These are phyloP conservation scores for Melanaphis sacchari DNA, from an alignment of 1,140 invertebrate genomes.

Conservation along the genomic window DNA sequence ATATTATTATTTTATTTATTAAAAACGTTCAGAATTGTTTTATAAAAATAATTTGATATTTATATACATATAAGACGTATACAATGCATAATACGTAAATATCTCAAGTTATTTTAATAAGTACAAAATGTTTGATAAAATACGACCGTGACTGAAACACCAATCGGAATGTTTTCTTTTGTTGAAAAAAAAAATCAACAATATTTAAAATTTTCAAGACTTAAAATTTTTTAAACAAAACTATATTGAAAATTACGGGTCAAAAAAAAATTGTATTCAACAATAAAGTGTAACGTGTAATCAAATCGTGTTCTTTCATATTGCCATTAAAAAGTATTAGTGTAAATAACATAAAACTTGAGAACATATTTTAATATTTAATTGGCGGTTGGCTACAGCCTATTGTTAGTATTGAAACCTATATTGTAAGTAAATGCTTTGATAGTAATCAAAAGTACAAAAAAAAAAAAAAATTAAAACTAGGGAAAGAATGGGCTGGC, in stretches of 20 bases:
- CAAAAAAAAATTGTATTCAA: neutral
- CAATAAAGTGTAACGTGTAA: neutral
- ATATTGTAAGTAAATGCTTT: neutral
- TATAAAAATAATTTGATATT: neutral
- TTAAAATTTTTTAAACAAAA: neutral
- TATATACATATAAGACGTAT: neutral
- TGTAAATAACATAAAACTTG: neutral
- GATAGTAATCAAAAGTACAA: neutral
- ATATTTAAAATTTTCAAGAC: neutral
- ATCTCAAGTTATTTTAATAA: neutral
- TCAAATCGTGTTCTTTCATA: neutral
- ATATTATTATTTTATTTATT: neutral
- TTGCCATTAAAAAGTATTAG: neutral
- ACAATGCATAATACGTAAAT: neutral
- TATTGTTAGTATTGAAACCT: neutral
- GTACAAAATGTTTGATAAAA: neutral
- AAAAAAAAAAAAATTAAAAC: constrained; percentile 1
- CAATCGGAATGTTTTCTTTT: neutral
- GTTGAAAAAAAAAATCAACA: neutral
- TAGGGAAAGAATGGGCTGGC: neutral
- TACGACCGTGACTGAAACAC: neutral
- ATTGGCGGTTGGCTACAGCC: neutral
- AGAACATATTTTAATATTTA: neutral
- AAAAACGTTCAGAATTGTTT: neutral
- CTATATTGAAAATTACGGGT: neutral